These are phyloP conservation scores for Virgularia gustaviana DNA, from an alignment of 92 coral and sea anemone species.

Conservation along the genomic window DNA sequence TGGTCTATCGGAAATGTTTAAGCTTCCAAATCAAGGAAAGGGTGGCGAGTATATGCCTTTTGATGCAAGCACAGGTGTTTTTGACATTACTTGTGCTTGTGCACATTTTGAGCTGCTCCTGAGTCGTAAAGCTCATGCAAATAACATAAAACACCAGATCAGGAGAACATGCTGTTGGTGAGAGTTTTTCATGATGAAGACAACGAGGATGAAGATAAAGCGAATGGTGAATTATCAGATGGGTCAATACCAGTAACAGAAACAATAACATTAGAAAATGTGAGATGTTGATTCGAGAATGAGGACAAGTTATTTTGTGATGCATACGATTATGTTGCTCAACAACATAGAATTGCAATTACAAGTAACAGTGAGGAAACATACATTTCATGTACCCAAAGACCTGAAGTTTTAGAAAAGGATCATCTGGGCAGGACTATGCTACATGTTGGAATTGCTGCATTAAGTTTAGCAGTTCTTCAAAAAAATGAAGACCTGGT, in stretches of 20 bases:
- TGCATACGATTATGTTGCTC: constrained; percentile 3
- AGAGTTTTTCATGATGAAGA: constrained; percentile 5
- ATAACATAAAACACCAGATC: constrained; percentile 4
- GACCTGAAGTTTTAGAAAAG: not conserved
- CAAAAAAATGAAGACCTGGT: constrained; percentile 12
- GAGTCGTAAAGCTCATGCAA: constrained; percentile 25
- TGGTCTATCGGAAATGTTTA: constrained; percentile 12
- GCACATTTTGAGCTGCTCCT: constrained; percentile 31
- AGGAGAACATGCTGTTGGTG: constrained; percentile 31
- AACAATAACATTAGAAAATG: constrained; percentile 8
- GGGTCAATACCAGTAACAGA: not conserved
- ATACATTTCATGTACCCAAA: constrained; percentile 7
- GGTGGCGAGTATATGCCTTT: constrained; percentile 43
- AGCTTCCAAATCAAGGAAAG: constrained; percentile 24
- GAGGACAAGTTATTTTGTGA: constrained; percentile 42
- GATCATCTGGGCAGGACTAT: constrained; percentile 31
- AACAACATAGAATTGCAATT: not conserved
- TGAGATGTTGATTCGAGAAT: constrained; percentile 25
- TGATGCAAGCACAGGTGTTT: constrained; percentile 22
- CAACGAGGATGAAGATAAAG: not conserved
- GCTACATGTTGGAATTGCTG: constrained; percentile 37
- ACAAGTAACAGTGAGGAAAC: constrained; percentile 26
- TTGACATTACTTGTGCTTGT: constrained; percentile 28
- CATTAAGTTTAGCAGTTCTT: constrained; percentile 34
- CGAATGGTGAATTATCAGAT: not conserved